These are phyloP conservation scores for Pelecanus crispus DNA, from an alignment of 2,113 vertebrate species.

Conservation along the genomic window DNA sequence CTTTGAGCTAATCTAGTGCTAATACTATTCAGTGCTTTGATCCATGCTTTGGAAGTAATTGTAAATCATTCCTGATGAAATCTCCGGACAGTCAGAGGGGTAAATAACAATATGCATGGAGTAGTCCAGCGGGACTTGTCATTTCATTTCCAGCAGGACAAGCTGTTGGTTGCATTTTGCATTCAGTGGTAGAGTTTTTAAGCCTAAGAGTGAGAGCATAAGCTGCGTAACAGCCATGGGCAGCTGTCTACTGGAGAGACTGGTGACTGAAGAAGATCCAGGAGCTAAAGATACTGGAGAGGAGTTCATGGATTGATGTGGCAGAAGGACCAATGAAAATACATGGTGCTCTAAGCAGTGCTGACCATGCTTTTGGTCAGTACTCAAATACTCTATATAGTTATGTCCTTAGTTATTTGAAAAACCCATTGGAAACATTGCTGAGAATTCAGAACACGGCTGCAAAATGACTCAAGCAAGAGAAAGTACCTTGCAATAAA, in stretches of 20 bases:
- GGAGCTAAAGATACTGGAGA: not conserved
- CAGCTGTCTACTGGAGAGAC: not conserved
- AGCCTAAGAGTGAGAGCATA: not conserved
- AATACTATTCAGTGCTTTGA: not conserved
- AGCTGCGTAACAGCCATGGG: not conserved
- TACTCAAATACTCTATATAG: fast-evolving
- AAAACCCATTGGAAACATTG: not conserved
- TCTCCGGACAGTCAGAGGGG: not conserved
- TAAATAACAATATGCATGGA: too few species aligned
- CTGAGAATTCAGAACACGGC: not conserved
- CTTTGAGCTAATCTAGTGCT: not conserved
- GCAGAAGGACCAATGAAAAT: not conserved
- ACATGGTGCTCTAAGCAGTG: not conserved
- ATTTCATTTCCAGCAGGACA: not conserved
- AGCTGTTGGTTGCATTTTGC: not conserved
- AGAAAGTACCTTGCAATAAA: not conserved
- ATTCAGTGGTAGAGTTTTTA: not conserved
- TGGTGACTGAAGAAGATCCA: too few species aligned
- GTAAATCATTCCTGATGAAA: not conserved
- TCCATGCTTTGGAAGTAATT: not conserved
- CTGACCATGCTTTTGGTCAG: not conserved
- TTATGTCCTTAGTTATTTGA: not conserved
- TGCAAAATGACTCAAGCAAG: not conserved
- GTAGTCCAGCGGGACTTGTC: not conserved
- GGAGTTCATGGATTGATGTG: not conserved